Evolutionary conservation across 2,888 invertebrate genomes (phyloP).

Genomic region (Agrochola litura): DNA sequence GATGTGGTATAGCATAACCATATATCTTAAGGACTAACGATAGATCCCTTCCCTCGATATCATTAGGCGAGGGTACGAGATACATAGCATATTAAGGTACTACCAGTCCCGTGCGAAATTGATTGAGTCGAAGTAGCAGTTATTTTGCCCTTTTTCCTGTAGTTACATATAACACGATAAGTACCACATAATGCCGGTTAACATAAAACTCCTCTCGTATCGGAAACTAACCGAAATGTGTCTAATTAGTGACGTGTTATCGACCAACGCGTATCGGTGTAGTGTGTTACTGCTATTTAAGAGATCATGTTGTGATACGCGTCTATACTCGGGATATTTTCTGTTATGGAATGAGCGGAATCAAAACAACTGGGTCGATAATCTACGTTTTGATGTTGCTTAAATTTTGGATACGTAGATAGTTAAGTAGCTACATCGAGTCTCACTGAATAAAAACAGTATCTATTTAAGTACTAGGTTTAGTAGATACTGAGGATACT

Average conservation of each 20-base stretch:
- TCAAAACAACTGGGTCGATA: constrained; percentile 17
- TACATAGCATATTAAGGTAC: constrained; percentile 47
- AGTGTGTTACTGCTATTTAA: constrained; percentile 33
- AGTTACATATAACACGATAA: constrained; percentile 46
- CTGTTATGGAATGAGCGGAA: constrained; percentile 25
- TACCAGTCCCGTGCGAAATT: constrained; percentile 33
- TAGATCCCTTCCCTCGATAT: constrained; percentile 46
- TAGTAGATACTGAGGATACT: neutral
- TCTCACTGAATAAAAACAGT: neutral
- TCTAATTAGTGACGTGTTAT: constrained; percentile 55
- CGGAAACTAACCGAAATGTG: constrained; percentile 60
- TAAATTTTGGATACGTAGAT: neutral
- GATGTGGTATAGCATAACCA: constrained; percentile 21
- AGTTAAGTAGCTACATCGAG: neutral
- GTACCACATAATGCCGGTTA: constrained; percentile 26
- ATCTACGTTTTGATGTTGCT: neutral
- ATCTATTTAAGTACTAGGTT: neutral
- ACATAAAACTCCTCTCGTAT: constrained; percentile 39
- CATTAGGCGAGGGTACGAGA: constrained; percentile 48
- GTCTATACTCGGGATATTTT: constrained; percentile 42
- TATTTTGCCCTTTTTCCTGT: constrained; percentile 48
- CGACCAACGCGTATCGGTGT: constrained; percentile 34
- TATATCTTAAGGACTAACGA: constrained; percentile 42
- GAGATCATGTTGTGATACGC: constrained; percentile 29
- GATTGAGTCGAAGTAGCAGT: constrained; percentile 37